phyloP scores from a whole-genome alignment of 2,113 vertebrate species.

The Camelus bactrianus region DNA sequence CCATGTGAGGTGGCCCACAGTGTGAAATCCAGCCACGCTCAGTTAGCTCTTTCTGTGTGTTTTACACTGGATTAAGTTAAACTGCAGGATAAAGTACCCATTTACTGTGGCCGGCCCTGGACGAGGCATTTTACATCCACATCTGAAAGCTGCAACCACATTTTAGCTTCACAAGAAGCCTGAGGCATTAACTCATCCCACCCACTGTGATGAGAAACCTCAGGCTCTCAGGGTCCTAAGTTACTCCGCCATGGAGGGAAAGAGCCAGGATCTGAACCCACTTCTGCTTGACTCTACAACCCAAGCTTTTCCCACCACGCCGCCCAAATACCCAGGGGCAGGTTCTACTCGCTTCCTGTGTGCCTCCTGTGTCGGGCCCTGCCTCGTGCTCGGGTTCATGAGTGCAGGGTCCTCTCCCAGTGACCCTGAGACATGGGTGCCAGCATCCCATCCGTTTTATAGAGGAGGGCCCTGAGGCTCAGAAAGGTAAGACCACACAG shows the following conservation, averaged over 20 bases:
- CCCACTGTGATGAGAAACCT: background rate
- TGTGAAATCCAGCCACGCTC: background rate
- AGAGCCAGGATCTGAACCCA: background rate
- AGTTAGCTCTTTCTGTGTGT: background rate
- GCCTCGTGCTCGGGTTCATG: background rate
- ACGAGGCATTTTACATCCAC: background rate
- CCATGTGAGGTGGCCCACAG: background rate
- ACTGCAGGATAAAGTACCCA: background rate
- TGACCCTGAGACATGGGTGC: accelerated
- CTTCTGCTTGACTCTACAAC: background rate
- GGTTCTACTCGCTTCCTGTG: accelerated
- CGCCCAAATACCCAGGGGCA: background rate
- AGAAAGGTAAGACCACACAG: background rate
- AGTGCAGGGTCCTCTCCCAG: background rate
- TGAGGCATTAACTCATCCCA: background rate
- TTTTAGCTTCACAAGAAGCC: background rate
- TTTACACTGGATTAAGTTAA: background rate
- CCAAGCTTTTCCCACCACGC: background rate
- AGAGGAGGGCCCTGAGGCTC: background rate
- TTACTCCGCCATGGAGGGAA: background rate
- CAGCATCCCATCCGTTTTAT: background rate
- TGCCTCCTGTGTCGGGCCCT: background rate
- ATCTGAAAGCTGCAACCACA: background rate
- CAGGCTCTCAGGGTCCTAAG: background rate
- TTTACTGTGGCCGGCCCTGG: background rate